Evolutionary conservation across 2,888 invertebrate species (phyloP), one percentile per base, ranked within the genome.

Genomic region (Drosophila kambysellisi): DNA sequence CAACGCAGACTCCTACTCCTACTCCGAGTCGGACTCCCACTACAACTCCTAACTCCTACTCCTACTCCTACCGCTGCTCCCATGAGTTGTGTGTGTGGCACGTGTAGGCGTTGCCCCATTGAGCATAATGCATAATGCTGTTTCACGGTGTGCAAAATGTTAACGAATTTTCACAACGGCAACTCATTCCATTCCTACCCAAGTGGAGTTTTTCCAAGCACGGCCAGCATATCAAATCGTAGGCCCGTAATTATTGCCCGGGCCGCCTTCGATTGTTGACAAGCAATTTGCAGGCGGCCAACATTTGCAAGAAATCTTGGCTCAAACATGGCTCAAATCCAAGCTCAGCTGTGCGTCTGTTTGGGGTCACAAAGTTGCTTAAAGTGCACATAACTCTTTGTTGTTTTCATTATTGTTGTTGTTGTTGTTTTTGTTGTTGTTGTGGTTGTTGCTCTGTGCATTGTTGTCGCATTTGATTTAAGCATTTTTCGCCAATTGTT

Each of bases 51-150:
- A 41, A 41, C 43, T 32, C 2, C 32, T 0, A 32, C 57, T 43
- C 32, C 20, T 0, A 17, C 41, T 5, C 8, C n/a, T 30, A n/a
- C 7, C 2, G 30, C 39, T 29, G 30, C 20, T 25, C 46, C 70
- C 62, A 50, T 56, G 20, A 52, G 82, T 12, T 56, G 39, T 56
- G 56, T 56, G 39, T 56, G 56, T 39, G 56, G 56, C 76, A 83
- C 80, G 88, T 80, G 89, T 85, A 80, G 89, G 89, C 85, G 85
- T 84, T 82, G 76, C 68, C 82, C 82, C 77, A 71, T 77, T 80
- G 72, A 80, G 85, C 79, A 79, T 73, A 87, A 83, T 83, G 57
- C 80, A 56, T 39, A 56, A 56, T 56, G 35, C 56, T 56, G 54
- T 29, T 87, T 79, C 89, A 85, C 84, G 89, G 74, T 87, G 82